Base-by-base conservation (phyloP, 2,113 vertebrate genomes). In the Epinephelus cyanopodus region DNA sequence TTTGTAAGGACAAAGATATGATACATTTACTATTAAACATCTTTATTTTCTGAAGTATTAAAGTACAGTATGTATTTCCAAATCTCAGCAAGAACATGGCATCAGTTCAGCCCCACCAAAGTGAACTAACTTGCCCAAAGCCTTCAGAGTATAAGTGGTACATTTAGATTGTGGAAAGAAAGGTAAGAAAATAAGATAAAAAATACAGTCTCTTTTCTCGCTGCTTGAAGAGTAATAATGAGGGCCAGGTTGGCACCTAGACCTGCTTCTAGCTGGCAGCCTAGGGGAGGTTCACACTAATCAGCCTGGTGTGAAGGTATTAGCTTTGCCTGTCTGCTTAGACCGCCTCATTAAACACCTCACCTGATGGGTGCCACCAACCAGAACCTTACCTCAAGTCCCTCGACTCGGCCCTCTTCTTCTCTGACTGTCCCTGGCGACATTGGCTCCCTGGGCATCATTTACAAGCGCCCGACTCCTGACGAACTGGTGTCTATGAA, bases 261-360 rank as follows among this genome's bases (percentile, higher is more conserved):
- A 85, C 67, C 74, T 83, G 84, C 77, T 91, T 64, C 79, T 76
- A 54, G 79, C 79, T 88, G 78, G 72, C 74, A 83, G 85, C 90
- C 84, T 61, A 50, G 74, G 88, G 91, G 83, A 79, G 82, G 85
- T 93, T 95, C 91, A 90, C 93, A 95, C 90, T 95, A 93, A 95
- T 95, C 94, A 94, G 74, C 62, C 85, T 84, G 77, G 94, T 94
- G 93, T 93, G 91, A 94, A 90, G 86, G 87, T 87, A 92, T 93
- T 93, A 92, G 87, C 87, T 74, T 80, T 74, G 85, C 62, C 92
- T 86, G 87, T 88, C 89, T 88, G 76, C 78, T 77, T 58, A 58
- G 88, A 84, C 71, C 47, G 79, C 84, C 90, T 92, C 90, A 94
- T 93, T 91, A 91, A 91, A 92, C 91, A 90, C 84, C 77, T 90